These are phyloP conservation scores for Neoitamus cyanurus DNA, from an alignment of 2,888 invertebrate genomes.

Conservation along the genomic window DNA sequence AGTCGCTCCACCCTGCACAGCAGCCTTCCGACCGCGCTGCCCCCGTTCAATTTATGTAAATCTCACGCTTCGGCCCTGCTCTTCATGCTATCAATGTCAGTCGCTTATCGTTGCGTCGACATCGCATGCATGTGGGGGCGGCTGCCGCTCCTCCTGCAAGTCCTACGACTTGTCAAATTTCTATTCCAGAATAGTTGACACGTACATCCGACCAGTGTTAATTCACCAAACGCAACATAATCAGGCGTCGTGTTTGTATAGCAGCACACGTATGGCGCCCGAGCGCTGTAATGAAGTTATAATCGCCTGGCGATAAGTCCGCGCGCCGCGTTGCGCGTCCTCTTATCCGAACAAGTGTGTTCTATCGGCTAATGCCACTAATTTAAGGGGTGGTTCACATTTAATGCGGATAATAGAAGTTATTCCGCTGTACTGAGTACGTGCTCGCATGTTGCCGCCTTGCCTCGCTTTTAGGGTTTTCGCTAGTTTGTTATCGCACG, in stretches of 20 bases:
- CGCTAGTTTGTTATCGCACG: slow-evolving; percentile 42
- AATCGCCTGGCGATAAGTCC: slow-evolving; percentile 49
- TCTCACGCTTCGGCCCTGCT: neutral
- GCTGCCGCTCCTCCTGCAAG: neutral
- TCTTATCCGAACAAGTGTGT: slow-evolving; percentile 12
- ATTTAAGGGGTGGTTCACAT: slow-evolving; percentile 49
- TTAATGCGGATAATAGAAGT: slow-evolving; percentile 9
- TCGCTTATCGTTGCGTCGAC: slow-evolving; percentile 8
- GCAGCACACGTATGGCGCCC: neutral
- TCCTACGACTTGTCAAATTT: neutral
- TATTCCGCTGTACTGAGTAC: neutral
- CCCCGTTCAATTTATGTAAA: neutral
- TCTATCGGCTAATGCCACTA: slow-evolving; percentile 50
- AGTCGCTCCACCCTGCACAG: neutral
- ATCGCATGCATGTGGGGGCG: neutral
- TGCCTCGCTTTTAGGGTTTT: slow-evolving; percentile 19
- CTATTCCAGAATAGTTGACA: slow-evolving; percentile 41
- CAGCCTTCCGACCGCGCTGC: neutral
- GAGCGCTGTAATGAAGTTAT: slow-evolving; percentile 47
- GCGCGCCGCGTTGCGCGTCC: slow-evolving; percentile 39
- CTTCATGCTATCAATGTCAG: slow-evolving; percentile 29
- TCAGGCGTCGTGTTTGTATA: slow-evolving; percentile 15
- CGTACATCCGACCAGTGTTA: slow-evolving; percentile 48
- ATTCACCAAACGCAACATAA: slow-evolving; percentile 22
- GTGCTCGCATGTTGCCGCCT: slow-evolving; percentile 13